Evolutionary conservation across 2,888 invertebrate genomes (phyloP), one percentile per base, ranked within the genome.

Genomic region (Leucophenga maculata): DNA sequence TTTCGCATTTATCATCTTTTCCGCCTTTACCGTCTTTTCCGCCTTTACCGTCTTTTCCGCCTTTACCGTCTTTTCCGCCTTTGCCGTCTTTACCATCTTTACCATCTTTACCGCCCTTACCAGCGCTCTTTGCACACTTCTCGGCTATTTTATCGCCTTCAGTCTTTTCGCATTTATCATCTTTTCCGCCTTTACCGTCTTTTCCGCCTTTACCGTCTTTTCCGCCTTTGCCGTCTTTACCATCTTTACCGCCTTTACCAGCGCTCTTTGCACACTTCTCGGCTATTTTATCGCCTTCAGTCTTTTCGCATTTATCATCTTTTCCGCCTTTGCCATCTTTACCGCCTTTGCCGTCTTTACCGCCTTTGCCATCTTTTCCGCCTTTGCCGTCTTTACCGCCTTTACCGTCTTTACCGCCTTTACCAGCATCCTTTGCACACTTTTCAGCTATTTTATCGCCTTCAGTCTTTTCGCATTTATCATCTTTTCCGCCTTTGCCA

Each of bases 1-100:
- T 48, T 48, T n/a, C 48, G 48, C 14, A 48, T 48, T 48, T 50
- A 13, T 50, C 50, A 50, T 50, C 50, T 18, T 50, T 50, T n/a
- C 4, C 14, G 13, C n/a, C 26, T 26, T 26, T 26, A 4, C 4
- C 39, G 1, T 39, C 39, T 9, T 39, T 39, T 39, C 4, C 3
- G 8, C 39, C 39, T 39, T 39, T 39, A 8, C 39, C 39, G 8
- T 11, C 39, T 39, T 6, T 8, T 6, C 9, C 39, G 11, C 32
- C 32, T 32, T 32, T 32, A 32, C 6, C 32, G 8, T 39, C 39
- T 9, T 39, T 39, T 39, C 39, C 39, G 8, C 39, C 39, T 39
- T 39, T 39, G 8, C 39, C 39, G 8, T 39, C 39, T 8, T 11
- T 9, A 6, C 4, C 3, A 39, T 9, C 4, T 26, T 39, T 39